Base-by-base conservation (phyloP, 1,140 invertebrate genomes). In the Homalodisca vitripennis region DNA sequence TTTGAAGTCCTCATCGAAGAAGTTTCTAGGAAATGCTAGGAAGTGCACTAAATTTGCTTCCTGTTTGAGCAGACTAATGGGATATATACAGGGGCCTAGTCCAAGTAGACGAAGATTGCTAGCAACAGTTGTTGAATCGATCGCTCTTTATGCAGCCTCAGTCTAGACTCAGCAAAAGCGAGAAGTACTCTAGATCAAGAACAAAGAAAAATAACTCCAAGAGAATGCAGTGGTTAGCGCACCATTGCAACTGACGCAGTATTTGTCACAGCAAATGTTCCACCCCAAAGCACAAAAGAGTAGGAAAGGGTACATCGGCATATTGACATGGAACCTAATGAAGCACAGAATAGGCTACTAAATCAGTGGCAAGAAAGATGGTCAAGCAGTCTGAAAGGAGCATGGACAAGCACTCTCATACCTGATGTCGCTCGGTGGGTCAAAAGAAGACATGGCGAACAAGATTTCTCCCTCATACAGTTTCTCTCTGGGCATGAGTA, bases 401-500 rank as follows among this genome's bases (percentile, higher is more conserved):
- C 48, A 26, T 75, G 73, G 71, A 74, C 72, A 3, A 66, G 70
- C 27, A 67, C 64, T 13, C 57, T 75, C 0, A 76, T 75, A 0
- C 70, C 65, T 1, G 6, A 68, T 10, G 48, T 75, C 10, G 53
- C 65, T 1, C 20, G 0, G 2, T 76, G 74, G 73, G 2, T 46
- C 0, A 62, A 41, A 17, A 64, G 76, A 6, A 55, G 46, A 22
- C 69, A 75, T 51, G 73, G 73, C 13, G 70, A 68, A 53, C 73
- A 6, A n/a, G 67, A 73, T 17, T 75, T 73, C 68, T 72, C 71
- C n/a, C n/a, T 77, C 10, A 75, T 76, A 0, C 75, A 79, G 55
- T 1, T 77, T 17, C 57, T 78, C 10, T 72, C 74, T 2, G 76
- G 77, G 0, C 79, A 77, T 79, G 74, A 77, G 75, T 81, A 70